These are phyloP conservation scores for Ornithoptera priamus DNA, from an alignment of 2,888 invertebrate species.

Conservation along the genomic window DNA sequence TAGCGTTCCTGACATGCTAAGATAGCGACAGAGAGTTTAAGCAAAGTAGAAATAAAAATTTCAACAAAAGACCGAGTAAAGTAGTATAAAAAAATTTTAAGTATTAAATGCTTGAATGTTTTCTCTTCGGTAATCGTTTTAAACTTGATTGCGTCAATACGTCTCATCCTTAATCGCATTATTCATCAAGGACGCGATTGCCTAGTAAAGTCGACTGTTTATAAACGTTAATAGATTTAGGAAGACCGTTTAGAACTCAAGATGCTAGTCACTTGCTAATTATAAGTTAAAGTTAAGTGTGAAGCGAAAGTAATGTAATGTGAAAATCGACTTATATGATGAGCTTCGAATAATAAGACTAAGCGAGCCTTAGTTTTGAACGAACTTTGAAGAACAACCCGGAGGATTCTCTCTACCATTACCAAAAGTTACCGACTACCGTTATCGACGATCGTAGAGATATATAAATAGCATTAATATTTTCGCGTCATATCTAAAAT, in stretches of 20 bases:
- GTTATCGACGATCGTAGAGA: not conserved
- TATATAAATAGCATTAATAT: not conserved
- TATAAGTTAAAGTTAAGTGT: conserved; percentile 21
- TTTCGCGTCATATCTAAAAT: not conserved
- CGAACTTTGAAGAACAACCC: not conserved
- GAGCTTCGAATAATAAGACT: conserved; percentile 14
- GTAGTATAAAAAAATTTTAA: too few species aligned
- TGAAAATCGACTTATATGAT: conserved; percentile 10
- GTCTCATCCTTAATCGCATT: conserved; percentile 8
- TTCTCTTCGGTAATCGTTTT: too few species aligned
- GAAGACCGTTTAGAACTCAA: conserved; percentile 20
- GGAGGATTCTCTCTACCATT: not conserved
- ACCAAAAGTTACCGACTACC: not conserved
- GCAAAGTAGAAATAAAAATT: too few species aligned
- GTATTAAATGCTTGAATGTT: too few species aligned
- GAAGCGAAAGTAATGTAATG: conserved; percentile 18
- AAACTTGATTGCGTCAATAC: too few species aligned
- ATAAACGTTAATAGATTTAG: conserved; percentile 15
- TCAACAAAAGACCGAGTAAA: too few species aligned
- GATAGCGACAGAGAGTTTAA: too few species aligned
- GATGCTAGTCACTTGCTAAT: conserved; percentile 26
- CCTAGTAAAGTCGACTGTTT: conserved; percentile 5
- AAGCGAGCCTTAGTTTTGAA: not conserved
- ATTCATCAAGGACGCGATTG: conserved; percentile 9
- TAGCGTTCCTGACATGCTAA: too few species aligned